A percentile compares a stretch with the other conserved stretches of the same genome.
Conservation (phyloP, 2,113 vertebrate species). For the Eurypyga helias region DNA sequence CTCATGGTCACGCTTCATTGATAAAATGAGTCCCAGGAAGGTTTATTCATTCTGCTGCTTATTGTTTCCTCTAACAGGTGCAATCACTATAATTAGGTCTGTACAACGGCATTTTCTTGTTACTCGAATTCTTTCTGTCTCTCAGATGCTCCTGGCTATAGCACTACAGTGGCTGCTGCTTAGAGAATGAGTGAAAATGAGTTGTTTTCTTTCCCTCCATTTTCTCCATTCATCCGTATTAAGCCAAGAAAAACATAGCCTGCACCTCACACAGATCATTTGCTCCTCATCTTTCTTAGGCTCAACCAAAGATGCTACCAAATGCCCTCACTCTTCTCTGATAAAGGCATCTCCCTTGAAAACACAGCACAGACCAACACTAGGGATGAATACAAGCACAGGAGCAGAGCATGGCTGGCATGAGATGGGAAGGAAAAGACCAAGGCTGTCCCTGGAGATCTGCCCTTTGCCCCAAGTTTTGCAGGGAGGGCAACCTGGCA, state of each 20-base stretch:
- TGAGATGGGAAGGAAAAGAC: not conserved
- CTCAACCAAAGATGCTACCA: not conserved
- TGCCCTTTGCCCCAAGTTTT: not conserved
- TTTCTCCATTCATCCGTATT: conserved; percentile 15
- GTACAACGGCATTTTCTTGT: conserved; percentile 39
- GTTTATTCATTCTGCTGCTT: conserved; percentile 66
- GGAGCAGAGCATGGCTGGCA: rapidly evolving
- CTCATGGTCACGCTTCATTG: conserved; percentile 36
- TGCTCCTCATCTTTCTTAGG: not conserved
- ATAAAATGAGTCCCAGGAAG: conserved; percentile 63
- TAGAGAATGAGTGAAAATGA: conserved; percentile 41
- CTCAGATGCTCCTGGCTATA: conserved; percentile 49
- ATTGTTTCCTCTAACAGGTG: conserved; percentile 69
- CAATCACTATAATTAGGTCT: conserved; percentile 61
- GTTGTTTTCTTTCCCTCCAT: conserved; percentile 17
- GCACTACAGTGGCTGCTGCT: conserved; percentile 7
- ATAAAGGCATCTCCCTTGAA: not conserved
- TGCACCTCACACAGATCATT: not conserved
- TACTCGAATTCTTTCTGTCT: conserved; percentile 48
- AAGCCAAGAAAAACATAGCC: not conserved
- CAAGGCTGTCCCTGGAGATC: not conserved
- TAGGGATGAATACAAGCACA: not conserved
- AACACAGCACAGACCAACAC: not conserved
- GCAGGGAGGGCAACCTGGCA: not conserved
- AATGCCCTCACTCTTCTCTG: not conserved